Percentiles rank a stretch among this genome's conserved stretches.
Evolutionary conservation across 2,888 invertebrate species (phyloP).

Genomic region (Eumerus sabulonum): DNA sequence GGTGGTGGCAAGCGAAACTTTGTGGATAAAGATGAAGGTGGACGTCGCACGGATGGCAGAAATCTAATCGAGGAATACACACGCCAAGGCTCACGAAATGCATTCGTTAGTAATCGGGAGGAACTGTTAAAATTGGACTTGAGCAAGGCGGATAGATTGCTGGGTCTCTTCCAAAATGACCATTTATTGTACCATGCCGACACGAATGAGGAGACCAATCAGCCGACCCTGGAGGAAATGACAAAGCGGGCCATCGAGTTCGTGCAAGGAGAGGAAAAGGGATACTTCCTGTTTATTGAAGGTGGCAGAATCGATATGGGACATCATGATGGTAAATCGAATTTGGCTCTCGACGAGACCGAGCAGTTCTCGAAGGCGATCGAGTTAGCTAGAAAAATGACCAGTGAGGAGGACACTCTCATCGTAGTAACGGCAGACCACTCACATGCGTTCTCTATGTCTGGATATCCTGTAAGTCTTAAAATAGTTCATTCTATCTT

Average conservation of each 20-base stretch:
- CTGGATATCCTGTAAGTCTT: constrained; percentile 83
- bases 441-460: constrained; percentile 87
- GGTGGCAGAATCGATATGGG: constrained; percentile 80
- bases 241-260: constrained; percentile 87
- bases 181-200: constrained; percentile 87
- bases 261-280: constrained; percentile 83
- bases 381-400: constrained; percentile 82
- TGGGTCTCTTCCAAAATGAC: constrained; percentile 84
- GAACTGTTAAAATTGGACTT: constrained; percentile 79
- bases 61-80: constrained; percentile 86
- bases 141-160: constrained; percentile 80
- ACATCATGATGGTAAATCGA: constrained; percentile 76
- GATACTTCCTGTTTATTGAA: constrained; percentile 89
- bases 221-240: constrained; percentile 89
- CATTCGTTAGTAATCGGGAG: constrained; percentile 80
- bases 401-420: constrained; percentile 85
- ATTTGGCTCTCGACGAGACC: constrained; percentile 77
- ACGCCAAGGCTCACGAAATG: constrained; percentile 75
- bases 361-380: constrained; percentile 88
- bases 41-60: constrained; percentile 82
- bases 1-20: constrained; percentile 88
- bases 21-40: constrained; percentile 81
- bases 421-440: constrained; percentile 91
- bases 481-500: background rate
- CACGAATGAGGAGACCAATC: constrained; percentile 78